Base-by-base conservation (phyloP, 2,888 invertebrate genomes). In the Lasioglossum vierecki region DNA sequence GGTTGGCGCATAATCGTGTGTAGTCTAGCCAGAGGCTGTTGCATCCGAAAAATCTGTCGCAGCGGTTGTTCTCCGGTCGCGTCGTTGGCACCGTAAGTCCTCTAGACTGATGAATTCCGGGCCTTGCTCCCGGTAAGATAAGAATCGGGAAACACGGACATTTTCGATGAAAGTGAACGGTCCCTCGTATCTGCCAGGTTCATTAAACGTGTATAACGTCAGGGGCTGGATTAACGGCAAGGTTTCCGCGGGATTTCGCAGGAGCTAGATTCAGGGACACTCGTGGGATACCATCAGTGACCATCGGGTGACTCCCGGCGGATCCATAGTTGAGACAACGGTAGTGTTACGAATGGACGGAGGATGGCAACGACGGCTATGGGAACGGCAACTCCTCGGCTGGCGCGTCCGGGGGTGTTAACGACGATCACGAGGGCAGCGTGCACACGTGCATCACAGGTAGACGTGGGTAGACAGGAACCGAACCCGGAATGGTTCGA, bases 271-370 rank as follows among this genome's bases (percentile, higher is more conserved):
- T 83, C 75, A 83, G 73, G 72, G 71, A 11, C n/a, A 66, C 74
- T 79, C 74, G 82, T 76, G 70, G 82, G 30, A 57, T 46, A 70
- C 26, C 41, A 44, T 35, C 53, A 41, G 30, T 30, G 30, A 30
- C 30, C 30, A 30, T 30, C 30, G 68, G 79, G 49, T 75, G 73
- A 77, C 60, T 74, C 75, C 76, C 79, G 87, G 77, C 68, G 84
- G 84, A 87, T 87, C 87, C 84, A 87, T 87, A 87, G 84, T 84
- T 76, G 18, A 60, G 72, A 70, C 46, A 49, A 46, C 49, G 79
- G 66, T 66, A 76, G 68, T 80, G 79, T 74, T 79, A 74, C 76
- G 66, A 63, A 82, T 44, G 70, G 79, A 74, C 53, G 35, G 70
- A 39, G 70, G 46, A 84, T n/a, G 53, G 41, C 75, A 9, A 41